A percentile compares a stretch with the other conserved stretches of the same genome.
Conservation (phyloP, 2,888 invertebrate species). For the Asteroscopus sphinx region DNA sequence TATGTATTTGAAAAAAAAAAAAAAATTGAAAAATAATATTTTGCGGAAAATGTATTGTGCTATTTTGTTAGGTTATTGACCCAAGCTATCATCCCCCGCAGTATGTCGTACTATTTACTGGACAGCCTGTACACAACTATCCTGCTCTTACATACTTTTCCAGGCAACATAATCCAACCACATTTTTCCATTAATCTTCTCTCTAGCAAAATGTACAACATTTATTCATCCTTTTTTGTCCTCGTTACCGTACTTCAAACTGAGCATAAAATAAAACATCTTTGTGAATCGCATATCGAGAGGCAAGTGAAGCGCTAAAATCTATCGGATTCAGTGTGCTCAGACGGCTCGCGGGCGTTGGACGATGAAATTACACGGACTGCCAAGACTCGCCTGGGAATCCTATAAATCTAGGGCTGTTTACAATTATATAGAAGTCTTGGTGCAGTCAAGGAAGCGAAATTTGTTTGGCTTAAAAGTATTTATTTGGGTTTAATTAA, state of each 20-base stretch:
- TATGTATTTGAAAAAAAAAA: no score
- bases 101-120: no score
- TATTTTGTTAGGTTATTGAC: no score
- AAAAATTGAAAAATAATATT: no score
- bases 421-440: conserved; percentile 12
- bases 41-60: no score
- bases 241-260: conserved; percentile 17
- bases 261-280: conserved; percentile 17
- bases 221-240: conserved; percentile 13
- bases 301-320: conserved; percentile 39
- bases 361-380: conserved; percentile 51
- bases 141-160: no score
- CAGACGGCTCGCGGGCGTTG: conserved; percentile 32
- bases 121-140: no score
- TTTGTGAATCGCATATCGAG: conserved; percentile 18
- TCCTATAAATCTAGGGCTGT: conserved; percentile 24
- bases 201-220: not conserved
- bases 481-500: no score
- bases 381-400: conserved; percentile 6
- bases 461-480: conserved; percentile 7
- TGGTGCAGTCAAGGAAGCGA: conserved; percentile 5
- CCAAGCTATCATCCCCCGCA: no score
- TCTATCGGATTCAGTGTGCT: conserved; percentile 29
- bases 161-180: no score
- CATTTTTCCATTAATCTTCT: no score